Base-by-base conservation (phyloP, 2,888 invertebrate species). In the Unio delphinus region DNA sequence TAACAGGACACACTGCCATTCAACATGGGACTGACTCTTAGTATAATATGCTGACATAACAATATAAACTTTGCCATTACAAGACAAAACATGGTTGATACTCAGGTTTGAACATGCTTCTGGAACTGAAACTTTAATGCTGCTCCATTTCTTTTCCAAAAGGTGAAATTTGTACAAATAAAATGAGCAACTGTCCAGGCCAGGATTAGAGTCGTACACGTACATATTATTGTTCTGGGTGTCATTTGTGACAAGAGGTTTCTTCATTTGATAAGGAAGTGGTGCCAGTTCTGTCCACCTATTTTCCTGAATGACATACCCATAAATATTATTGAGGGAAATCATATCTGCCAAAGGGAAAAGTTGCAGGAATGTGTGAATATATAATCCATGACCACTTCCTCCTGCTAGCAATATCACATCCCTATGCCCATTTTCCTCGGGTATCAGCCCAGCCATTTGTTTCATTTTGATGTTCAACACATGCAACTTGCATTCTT, bases 271-370 rank as follows among this genome's bases (percentile, higher is more conserved):
- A 62, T 74, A 76, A 17, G 85, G 85, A 61, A 85, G 70, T 58
- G 83, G 79, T 55, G 83, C 80, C 58, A 85, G 71, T 75, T 83
- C 77, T 26, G 80, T 78, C 84, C 84, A 85, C 26, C 83, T 70
- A 55, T 83, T 74, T 64, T 85, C 84, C 20, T 69, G 68, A 15
- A 81, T 66, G 11, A 85, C 72, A 67, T 83, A 85, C 7, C 81
- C 83, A 64, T 76, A 80, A 23, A 83, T 67, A 65, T 76, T 76
- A 63, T 79, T 80, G 5, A 80, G 74, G 17, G 80, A 73, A 56
- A 80, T 73, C 18, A 78, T 72, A 59, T 80, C 78, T 5, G 79
- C 76, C 18, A 77, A 68, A 18, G 80, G 81, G 7, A 82, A 77
- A 54, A 73, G 72, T 61, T 73, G 77, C 30, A 75, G 63, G 45